phyloP scores from a whole-genome alignment of 1,140 invertebrate species.

The Drosophila simulans region DNA sequence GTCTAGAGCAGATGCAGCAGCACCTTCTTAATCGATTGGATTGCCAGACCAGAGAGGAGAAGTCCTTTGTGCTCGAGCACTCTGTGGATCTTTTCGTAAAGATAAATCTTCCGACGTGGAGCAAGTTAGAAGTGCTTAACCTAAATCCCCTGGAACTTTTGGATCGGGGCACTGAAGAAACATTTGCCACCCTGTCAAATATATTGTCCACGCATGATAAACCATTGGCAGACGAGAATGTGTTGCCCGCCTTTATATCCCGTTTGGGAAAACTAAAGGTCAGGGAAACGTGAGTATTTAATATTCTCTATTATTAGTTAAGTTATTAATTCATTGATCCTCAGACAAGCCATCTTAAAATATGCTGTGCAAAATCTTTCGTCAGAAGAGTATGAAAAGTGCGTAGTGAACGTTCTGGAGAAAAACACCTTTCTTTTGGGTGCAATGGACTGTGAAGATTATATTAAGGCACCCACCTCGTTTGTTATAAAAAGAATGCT shows the following conservation, averaged over 20 bases:
- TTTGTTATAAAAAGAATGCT: conserved; percentile 34
- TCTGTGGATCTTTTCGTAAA: conserved; percentile 49
- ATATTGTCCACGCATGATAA: conserved; percentile 1
- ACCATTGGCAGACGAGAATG: conserved; percentile 22
- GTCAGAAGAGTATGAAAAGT: conserved; percentile 19
- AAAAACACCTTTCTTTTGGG: conserved; percentile 1
- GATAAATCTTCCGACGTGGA: conserved; percentile 24
- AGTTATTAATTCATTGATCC: not conserved
- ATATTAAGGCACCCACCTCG: conserved; percentile 5
- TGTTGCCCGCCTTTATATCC: conserved; percentile 24
- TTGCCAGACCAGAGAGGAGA: conserved; percentile 58
- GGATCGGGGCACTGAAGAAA: conserved; percentile 44
- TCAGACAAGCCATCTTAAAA: conserved; percentile 23
- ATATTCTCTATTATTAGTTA: no score
- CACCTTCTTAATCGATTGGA: conserved; percentile 42
- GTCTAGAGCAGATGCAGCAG: conserved; percentile 28
- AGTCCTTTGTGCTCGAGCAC: conserved; percentile 39
- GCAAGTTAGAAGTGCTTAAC: conserved; percentile 20
- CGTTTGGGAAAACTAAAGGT: conserved; percentile 4
- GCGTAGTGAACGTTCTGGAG: conserved; percentile 8
- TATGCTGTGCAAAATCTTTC: conserved; percentile 41
- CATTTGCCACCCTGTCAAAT: conserved; percentile 22
- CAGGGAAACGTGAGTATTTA: conserved; percentile 29
- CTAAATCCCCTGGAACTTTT: conserved; percentile 47
- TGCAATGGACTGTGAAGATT: not conserved